phyloP scores from a whole-genome alignment of 2,797 vertebrate species.

The Naso thynnoides region DNA sequence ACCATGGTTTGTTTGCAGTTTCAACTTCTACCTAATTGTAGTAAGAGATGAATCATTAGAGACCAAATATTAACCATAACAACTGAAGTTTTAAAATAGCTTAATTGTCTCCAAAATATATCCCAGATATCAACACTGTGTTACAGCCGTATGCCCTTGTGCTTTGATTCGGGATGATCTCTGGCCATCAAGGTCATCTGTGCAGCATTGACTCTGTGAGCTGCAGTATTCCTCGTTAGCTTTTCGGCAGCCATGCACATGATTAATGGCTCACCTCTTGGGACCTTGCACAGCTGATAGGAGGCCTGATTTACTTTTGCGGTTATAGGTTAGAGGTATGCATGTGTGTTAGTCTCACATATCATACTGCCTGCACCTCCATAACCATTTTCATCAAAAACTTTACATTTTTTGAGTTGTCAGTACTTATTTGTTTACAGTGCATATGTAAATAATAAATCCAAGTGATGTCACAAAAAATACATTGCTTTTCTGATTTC shows the following conservation, averaged over 20 bases:
- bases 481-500: background rate
- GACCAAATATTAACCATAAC: background rate
- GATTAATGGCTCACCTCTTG: slow-evolving; percentile 71
- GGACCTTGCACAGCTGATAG: slow-evolving; percentile 71
- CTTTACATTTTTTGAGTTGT: background rate
- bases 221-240: slow-evolving; percentile 15
- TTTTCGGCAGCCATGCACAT: slow-evolving; percentile 35
- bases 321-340: slow-evolving; percentile 9
- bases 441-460: background rate
- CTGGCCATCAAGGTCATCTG: slow-evolving; percentile 58
- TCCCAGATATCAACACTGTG: background rate
- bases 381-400: background rate
- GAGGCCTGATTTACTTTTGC: slow-evolving; percentile 44
- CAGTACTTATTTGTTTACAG: background rate
- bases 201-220: slow-evolving; percentile 24
- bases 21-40: background rate
- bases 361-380: background rate
- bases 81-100: slow-evolving; percentile 23
- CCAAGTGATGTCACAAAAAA: background rate
- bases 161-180: slow-evolving; percentile 19
- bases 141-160: background rate
- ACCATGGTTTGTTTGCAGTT: background rate
- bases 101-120: too few relatives aligned
- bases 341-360: background rate
- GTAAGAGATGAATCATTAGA: background rate